phyloP scores from a whole-genome alignment of 1,140 invertebrate genomes.

The Metopolophium dirhodum region DNA sequence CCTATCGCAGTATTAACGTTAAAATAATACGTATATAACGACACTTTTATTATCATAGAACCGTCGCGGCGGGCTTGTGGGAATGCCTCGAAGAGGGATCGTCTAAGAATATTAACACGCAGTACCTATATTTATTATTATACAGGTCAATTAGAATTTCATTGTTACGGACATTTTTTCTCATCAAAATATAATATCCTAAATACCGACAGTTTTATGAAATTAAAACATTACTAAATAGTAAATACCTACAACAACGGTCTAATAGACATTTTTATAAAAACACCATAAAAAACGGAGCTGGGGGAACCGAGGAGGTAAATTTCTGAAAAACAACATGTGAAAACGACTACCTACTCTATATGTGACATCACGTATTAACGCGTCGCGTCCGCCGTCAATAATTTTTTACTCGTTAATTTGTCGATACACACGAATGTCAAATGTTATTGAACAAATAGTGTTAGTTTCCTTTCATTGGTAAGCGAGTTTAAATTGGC shows the following conservation, averaged over 20 bases:
- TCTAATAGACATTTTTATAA: not conserved
- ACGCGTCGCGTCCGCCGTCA: not conserved
- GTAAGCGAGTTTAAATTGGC: not conserved
- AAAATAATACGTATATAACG: not conserved
- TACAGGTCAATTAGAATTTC: not conserved
- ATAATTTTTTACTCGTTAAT: not conserved
- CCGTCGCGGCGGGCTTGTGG: not conserved
- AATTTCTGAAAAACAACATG: too few species aligned
- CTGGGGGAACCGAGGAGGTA: too few species aligned
- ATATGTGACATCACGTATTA: not conserved
- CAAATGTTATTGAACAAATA: not conserved
- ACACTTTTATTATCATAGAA: not conserved
- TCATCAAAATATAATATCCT: not conserved
- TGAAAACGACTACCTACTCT: not conserved
- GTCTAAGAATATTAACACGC: not conserved
- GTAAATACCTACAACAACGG: not conserved
- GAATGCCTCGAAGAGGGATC: not conserved
- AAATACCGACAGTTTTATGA: not conserved
- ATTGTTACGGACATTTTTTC: not conserved
- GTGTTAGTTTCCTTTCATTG: not conserved
- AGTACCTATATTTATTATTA: not conserved
- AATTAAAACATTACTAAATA: not conserved
- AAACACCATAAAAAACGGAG: not conserved
- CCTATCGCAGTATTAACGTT: not conserved
- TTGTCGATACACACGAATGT: not conserved